phyloP scores from a whole-genome alignment of 1,140 invertebrate species.

The Trachymyrmex septentrionalis region DNA sequence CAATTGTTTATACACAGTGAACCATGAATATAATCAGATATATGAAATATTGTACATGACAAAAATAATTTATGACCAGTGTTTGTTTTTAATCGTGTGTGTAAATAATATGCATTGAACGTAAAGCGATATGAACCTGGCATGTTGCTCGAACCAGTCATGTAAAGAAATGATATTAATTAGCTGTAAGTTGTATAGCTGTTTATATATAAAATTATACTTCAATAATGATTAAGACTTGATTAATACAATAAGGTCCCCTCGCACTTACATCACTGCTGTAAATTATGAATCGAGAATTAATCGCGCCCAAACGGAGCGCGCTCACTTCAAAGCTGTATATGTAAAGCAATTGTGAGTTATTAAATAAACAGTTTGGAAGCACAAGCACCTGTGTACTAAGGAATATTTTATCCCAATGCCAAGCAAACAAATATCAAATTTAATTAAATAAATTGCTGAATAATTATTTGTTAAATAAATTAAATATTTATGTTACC shows the following conservation, averaged over 20 bases:
- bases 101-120: neutral
- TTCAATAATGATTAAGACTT: constrained; percentile 64
- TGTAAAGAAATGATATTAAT: constrained; percentile 45
- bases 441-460: neutral
- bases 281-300: constrained; percentile 66
- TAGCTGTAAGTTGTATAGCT: constrained; percentile 74
- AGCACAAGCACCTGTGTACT: constrained; percentile 52
- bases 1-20: neutral
- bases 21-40: neutral
- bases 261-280: constrained; percentile 71
- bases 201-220: constrained; percentile 73
- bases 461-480: neutral
- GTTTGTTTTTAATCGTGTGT: neutral
- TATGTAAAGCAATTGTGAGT: constrained; percentile 77
- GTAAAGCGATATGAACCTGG: constrained; percentile 17
- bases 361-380: constrained; percentile 77
- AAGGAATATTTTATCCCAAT: neutral
- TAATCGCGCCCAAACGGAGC: constrained; percentile 43
- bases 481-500: neutral
- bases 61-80: constrained; percentile 12
- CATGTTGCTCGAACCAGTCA: constrained; percentile 1
- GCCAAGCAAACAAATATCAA: neutral
- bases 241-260: constrained; percentile 61
- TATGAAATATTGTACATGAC: neutral
- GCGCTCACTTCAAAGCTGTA: constrained; percentile 71